These are phyloP conservation scores for Babyrousa celebensis DNA, from an alignment of 2,797 vertebrate species.

Conservation along the genomic window DNA sequence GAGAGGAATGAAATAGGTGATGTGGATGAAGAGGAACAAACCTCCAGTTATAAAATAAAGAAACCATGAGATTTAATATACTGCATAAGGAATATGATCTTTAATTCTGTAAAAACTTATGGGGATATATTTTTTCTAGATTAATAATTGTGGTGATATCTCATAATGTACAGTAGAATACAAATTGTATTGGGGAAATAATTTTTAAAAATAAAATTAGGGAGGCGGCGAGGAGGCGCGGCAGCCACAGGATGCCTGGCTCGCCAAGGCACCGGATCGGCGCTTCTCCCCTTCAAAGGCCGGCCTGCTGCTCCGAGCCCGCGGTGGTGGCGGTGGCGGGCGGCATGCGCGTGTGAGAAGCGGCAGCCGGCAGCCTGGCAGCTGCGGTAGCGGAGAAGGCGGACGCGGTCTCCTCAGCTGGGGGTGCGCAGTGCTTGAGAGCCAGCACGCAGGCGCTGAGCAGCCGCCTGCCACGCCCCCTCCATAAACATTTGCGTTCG, in stretches of 20 bases:
- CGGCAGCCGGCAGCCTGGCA: slow-evolving; percentile 91
- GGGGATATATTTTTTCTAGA: too few species aligned
- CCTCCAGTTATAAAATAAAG: too few species aligned
- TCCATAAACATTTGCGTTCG: slow-evolving; percentile 96
- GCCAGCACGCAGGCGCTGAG: slow-evolving; percentile 85
- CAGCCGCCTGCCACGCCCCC: slow-evolving; percentile 93
- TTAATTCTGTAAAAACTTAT: too few species aligned
- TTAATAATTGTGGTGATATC: too few species aligned
- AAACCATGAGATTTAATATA: too few species aligned
- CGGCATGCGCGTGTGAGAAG: slow-evolving; percentile 97
- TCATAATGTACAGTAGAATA: too few species aligned
- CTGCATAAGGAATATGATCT: too few species aligned
- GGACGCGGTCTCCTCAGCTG: slow-evolving; percentile 88
- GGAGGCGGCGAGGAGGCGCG: slow-evolving; percentile 71
- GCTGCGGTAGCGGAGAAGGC: slow-evolving; percentile 80
- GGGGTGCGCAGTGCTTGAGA: slow-evolving; percentile 84
- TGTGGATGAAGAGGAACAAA: too few species aligned
- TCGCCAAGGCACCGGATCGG: neutral
- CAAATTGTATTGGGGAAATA: too few species aligned
- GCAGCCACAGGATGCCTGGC: neutral
- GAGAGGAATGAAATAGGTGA: too few species aligned
- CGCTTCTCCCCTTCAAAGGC: neutral
- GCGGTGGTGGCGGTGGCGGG: slow-evolving; percentile 74
- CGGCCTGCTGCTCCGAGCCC: slow-evolving; percentile 61
- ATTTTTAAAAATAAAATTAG: too few species aligned